phyloP scores from a whole-genome alignment of 2,888 invertebrate species.

The Ellobium chinense region DNA sequence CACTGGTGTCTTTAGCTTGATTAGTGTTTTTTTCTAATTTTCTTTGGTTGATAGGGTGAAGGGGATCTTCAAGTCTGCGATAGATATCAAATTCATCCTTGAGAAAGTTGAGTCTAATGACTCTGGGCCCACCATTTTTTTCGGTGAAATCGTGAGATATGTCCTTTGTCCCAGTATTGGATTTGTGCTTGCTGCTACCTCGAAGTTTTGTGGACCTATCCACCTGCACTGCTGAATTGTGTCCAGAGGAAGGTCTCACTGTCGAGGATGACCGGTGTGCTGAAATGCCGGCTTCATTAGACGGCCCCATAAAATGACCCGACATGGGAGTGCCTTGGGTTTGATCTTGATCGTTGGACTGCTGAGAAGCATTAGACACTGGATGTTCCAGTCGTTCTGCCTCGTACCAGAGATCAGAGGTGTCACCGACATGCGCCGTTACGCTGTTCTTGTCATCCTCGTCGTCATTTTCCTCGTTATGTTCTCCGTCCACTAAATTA shows the following conservation, averaged over 20 bases:
- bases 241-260: background rate
- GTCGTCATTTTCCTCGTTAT: background rate
- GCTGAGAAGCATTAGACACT: background rate
- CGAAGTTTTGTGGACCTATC: background rate
- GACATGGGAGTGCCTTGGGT: background rate
- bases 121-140: background rate
- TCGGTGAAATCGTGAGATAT: background rate
- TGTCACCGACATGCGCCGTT: background rate
- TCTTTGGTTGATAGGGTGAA: background rate
- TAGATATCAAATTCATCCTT: slow-evolving; percentile 13
- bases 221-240: background rate
- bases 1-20: background rate
- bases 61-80: background rate
- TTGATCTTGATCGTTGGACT: background rate
- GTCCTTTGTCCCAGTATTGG: background rate
- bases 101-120: slow-evolving; percentile 4
- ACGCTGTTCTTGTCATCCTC: background rate
- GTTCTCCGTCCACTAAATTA: background rate
- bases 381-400: background rate
- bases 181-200: background rate
- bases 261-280: no score
- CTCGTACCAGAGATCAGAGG: background rate
- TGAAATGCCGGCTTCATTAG: background rate
- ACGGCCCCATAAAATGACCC: background rate
- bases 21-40: no score